Evolutionary conservation across 2,113 vertebrate genomes (phyloP).

Genomic region (Etia nguti): DNA sequence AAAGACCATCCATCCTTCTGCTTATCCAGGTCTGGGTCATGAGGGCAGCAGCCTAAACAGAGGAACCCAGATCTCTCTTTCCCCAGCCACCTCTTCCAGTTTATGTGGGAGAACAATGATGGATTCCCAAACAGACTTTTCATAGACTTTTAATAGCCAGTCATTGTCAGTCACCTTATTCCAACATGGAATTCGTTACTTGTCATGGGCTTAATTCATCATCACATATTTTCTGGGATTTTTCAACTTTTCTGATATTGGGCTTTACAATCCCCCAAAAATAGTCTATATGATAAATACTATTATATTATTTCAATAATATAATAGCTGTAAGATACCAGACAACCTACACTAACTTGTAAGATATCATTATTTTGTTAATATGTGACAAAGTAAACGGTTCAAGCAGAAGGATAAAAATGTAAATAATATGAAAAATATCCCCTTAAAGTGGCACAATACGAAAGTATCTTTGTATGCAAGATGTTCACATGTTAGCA

Average conservation of each 20-base stretch:
- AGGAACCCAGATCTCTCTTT: neutral
- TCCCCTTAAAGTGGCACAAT: neutral
- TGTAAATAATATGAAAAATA: neutral
- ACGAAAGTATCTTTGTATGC: neutral
- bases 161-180: neutral
- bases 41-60: neutral
- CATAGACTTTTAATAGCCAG: neutral
- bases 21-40: neutral
- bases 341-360: neutral
- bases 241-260: neutral
- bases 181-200: neutral
- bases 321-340: neutral
- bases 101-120: neutral
- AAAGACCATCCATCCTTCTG: neutral
- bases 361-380: neutral
- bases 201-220: neutral
- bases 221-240: neutral
- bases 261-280: neutral
- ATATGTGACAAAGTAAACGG: neutral
- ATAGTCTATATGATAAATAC: neutral
- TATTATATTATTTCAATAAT: neutral
- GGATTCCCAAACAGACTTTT: neutral
- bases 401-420: neutral
- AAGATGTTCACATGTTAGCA: neutral
- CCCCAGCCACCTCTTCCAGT: neutral